Conservation (phyloP, 2,797 vertebrate genomes). For the Melanotaenia boesemani region DNA sequence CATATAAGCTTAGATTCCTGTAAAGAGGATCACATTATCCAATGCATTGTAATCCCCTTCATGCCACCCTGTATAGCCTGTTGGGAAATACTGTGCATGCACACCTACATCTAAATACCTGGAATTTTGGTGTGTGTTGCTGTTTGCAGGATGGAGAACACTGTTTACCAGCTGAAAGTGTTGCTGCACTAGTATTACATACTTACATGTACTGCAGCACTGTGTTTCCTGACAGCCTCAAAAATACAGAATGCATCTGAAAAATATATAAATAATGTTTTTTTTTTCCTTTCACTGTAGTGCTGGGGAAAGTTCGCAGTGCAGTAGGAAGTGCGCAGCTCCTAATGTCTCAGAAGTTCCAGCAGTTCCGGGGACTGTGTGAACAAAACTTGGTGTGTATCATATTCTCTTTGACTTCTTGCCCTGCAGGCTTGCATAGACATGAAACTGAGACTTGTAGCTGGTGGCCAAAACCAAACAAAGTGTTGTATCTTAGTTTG, state of each 20-base stretch:
- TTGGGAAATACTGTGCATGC: constrained; percentile 10
- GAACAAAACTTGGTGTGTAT: constrained; percentile 98
- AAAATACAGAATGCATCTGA: neutral
- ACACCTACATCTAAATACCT: constrained; percentile 16
- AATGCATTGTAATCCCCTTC: constrained; percentile 41
- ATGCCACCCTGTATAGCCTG: constrained; percentile 17
- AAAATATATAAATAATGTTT: neutral
- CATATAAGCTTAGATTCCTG: constrained; percentile 41
- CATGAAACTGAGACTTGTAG: constrained; percentile 4
- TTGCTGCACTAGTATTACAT: neutral
- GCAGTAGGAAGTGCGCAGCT: constrained; percentile 97
- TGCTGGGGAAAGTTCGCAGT: constrained; percentile 96
- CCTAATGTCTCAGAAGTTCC: constrained; percentile 98
- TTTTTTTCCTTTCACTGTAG: constrained; percentile 69
- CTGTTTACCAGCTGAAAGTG: neutral
- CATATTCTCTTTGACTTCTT: neutral
- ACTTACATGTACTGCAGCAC: neutral
- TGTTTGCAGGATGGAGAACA: neutral
- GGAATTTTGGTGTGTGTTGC: constrained; percentile 6
- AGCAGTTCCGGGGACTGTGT: constrained; percentile 97
- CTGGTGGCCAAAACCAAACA: neutral
- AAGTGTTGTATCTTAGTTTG: neutral
- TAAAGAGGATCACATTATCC: constrained; percentile 52
- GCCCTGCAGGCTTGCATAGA: neutral
- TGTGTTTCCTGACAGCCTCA: neutral